Evolutionary conservation across 2,888 invertebrate species (phyloP).

Genomic region (Aquatica leii): DNA sequence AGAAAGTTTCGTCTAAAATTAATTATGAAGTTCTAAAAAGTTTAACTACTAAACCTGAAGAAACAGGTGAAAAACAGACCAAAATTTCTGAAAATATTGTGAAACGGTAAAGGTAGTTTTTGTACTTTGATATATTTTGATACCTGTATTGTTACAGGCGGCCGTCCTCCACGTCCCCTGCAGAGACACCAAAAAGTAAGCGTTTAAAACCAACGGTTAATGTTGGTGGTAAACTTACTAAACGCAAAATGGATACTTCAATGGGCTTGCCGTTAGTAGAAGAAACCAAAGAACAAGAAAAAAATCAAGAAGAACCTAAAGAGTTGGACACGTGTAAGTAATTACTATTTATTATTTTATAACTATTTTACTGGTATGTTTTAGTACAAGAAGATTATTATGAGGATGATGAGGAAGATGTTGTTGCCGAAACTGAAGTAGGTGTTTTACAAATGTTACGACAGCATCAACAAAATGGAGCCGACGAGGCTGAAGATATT

Average conservation of each 20-base stretch:
- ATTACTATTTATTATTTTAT: too few species aligned
- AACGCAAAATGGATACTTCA: conserved; percentile 3
- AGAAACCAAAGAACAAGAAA: conserved; percentile 1
- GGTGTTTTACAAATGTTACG: conserved; percentile 60
- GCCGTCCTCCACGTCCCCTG: background rate
- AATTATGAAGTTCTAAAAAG: conserved; percentile 96
- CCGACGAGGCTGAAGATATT: conserved; percentile 64
- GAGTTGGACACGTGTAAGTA: background rate
- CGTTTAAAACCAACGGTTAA: conserved; percentile 1
- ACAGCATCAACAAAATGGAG: conserved; percentile 69
- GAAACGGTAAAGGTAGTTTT: background rate
- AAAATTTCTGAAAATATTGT: background rate
- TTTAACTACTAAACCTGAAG: conserved; percentile 62
- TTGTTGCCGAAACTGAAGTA: conserved; percentile 51
- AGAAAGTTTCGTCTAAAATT: conserved; percentile 95
- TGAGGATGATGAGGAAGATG: conserved; percentile 56
- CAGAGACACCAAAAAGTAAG: background rate
- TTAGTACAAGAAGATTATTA: conserved; percentile 51
- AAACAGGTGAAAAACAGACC: background rate
- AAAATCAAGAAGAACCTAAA: background rate
- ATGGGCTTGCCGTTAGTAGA: conserved; percentile 15
- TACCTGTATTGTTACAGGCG: too few species aligned
- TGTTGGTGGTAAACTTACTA: background rate
- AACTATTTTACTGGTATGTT: conserved; percentile 14
- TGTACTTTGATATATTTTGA: too few species aligned